Evolutionary conservation across 1,140 invertebrate species (phyloP), one percentile per base, ranked within the genome.

Genomic region (Dendroctonus ponderosae): DNA sequence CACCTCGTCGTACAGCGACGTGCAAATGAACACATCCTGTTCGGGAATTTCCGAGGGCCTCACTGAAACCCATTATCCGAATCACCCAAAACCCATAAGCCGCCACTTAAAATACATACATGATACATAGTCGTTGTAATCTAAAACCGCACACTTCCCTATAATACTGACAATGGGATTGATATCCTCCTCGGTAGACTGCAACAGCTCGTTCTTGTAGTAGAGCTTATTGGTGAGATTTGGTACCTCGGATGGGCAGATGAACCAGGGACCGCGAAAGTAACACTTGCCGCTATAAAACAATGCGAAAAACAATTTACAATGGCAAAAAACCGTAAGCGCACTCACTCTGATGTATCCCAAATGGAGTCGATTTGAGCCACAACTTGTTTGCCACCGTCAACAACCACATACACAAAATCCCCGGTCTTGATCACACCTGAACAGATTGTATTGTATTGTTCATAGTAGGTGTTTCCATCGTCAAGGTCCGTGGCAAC

Each of bases 291-390:
- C 92, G 73, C 91, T 93, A 77, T 84, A 75, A 67, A 75, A 73
- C 71, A 73, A 62, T 57, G 38, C 39, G 38, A 59, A 26, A n/a
- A 7, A 1, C 46, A 46, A 46, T 40, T 41, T 8, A 26, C n/a
- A 54, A 46, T 15, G 7, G 40, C 8, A 41, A 9, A 60, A 46
- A 15, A 54, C 52, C 7, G 2, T 26, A 62, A 66, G 3, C 14
- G 8, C 7, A 37, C 8, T 41, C 80, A 92, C 90, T 90, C 87
- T 79, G 89, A 87, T 51, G 92, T 91, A 70, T 90, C 89, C 95
- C 95, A 98, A 74, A 98, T 92, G 66, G 89, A 88, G 79, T 98
- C 94, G 70, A 99, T 90, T 80, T 96, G 90, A n/a, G 93, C 91
- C 64, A 99, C 92, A 61, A 92, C 85, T 77, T 93, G 91, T 76